phyloP scores from a whole-genome alignment of 30 jellyfish, hydroid and myxozoan genomes.

The Clytia hemisphaerica region DNA sequence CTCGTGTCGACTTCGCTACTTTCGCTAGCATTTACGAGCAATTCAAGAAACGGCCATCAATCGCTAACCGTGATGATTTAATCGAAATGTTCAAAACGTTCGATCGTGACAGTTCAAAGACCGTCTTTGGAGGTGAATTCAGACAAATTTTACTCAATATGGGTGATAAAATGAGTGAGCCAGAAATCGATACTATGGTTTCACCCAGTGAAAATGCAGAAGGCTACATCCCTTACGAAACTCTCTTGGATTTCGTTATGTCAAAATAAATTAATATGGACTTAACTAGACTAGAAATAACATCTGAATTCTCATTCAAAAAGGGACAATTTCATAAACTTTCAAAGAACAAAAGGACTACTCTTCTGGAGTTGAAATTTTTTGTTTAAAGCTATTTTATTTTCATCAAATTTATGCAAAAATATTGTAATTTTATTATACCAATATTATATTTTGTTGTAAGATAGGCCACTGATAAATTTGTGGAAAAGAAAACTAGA shows the following conservation, averaged over 20 bases:
- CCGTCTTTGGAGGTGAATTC: slow-evolving; percentile 69
- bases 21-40: slow-evolving; percentile 67
- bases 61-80: slow-evolving; percentile 66
- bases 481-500: too few species aligned
- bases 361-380: too few species aligned
- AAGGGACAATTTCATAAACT: too few species aligned
- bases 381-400: too few species aligned
- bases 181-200: slow-evolving; percentile 56
- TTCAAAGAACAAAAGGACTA: too few species aligned
- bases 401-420: too few species aligned
- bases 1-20: slow-evolving; percentile 65
- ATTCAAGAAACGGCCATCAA: slow-evolving; percentile 33
- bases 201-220: slow-evolving; percentile 59
- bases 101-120: slow-evolving; percentile 70
- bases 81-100: slow-evolving; percentile 67
- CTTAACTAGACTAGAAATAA: too few species aligned
- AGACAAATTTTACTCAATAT: slow-evolving; percentile 63
- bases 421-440: too few species aligned
- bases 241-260: slow-evolving; percentile 61
- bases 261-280: slow-evolving; percentile 34
- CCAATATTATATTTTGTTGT: too few species aligned
- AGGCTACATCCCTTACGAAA: slow-evolving; percentile 68
- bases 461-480: too few species aligned
- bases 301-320: too few species aligned
- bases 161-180: slow-evolving; percentile 81